Percentiles rank a stretch among this genome's conserved stretches.
Evolutionary conservation across 2,797 vertebrate species (phyloP).

Genomic region (Borostomias antarcticus): DNA sequence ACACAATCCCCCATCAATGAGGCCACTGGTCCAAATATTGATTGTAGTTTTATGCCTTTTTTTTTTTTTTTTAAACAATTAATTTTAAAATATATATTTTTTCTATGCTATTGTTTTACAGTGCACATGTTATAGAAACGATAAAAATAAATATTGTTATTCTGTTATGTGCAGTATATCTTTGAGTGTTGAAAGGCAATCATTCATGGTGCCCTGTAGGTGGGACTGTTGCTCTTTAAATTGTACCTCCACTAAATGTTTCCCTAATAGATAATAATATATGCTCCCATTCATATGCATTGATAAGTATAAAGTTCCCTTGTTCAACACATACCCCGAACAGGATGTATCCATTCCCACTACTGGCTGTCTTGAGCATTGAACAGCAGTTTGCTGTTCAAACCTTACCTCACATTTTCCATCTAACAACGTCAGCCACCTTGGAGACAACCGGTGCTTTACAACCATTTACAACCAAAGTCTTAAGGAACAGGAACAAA

Average conservation of each 20-base stretch:
- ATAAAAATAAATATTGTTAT: background rate
- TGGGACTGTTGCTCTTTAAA: constrained; percentile 35
- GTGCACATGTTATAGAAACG: background rate
- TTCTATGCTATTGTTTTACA: background rate
- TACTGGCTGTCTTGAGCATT: background rate
- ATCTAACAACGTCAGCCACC: background rate
- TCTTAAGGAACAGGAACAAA: background rate
- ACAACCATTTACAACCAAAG: background rate
- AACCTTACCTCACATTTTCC: background rate
- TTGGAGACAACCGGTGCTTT: background rate
- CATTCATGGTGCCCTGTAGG: constrained; percentile 44
- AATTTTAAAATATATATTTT: background rate
- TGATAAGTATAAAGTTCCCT: background rate
- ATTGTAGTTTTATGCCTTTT: background rate
- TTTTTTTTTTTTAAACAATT: background rate
- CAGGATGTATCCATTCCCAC: background rate
- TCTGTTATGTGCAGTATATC: background rate
- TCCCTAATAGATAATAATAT: background rate
- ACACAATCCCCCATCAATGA: background rate
- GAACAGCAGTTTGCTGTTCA: too few species aligned
- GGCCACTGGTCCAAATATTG: too few species aligned
- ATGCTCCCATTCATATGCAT: background rate
- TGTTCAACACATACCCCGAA: too few species aligned
- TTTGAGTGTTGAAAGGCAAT: background rate
- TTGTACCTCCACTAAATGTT: background rate